Base-by-base conservation (phyloP, 2,888 invertebrate species). In the Ochropleura plecta region DNA sequence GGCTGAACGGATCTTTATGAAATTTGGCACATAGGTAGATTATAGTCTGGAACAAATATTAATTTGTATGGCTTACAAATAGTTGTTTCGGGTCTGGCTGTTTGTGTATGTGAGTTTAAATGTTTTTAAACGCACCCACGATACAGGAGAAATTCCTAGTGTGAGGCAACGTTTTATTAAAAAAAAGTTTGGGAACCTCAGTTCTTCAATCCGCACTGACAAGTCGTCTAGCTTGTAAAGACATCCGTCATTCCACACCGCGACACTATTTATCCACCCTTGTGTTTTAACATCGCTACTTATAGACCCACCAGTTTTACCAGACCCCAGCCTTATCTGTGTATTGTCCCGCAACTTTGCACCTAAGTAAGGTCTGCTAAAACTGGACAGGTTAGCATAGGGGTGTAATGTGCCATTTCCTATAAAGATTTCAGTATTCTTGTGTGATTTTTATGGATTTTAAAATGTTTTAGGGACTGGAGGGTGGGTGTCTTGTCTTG, bases 191-290 rank as follows among this genome's bases (percentile, higher is more conserved):
- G 93, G 89, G 88, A 89, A 86, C 44, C 91, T 59, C 70, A 71
- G 81, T 60, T 60, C 76, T 70, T 76, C 91, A 90, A 92, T 90
- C 91, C 86, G 87, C 80, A 90, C 89, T 94, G 94, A 96, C 96
- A 96, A 91, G 92, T 92, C 87, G 83, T 90, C 91, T 90, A 90
- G 92, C 95, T 95, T 95, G 96, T 96, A 95, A 95, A 96, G 94
- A 93, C 94, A 96, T 96, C 94, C 93, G 94, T 96, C 96, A 96
- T 95, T 94, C 95, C 84, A 90, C 94, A 91, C 94, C 90, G 88
- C 78, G 83, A 86, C 85, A 90, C 91, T 86, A 93, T 93, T 93
- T 91, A 92, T 85, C 90, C 91, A 90, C 94, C 95, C 96, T 87
- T 84, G 83, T 83, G 86, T 91, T 91, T 90, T 90, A 87, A 89